These are phyloP conservation scores for Nephila pilipes DNA, from an alignment of 1,140 invertebrate species.

Conservation along the genomic window DNA sequence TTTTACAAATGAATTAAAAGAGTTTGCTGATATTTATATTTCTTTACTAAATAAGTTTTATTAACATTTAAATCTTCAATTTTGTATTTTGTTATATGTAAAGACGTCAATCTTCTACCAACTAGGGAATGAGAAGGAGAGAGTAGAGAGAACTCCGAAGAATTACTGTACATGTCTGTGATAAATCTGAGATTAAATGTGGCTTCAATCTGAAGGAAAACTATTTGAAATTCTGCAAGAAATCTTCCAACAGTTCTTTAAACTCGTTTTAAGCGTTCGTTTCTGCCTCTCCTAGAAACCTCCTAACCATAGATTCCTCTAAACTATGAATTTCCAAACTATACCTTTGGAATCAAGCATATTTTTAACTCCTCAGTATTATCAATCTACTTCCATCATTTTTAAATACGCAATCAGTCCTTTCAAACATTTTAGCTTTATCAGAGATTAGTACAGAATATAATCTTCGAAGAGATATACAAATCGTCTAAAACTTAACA, in stretches of 20 bases:
- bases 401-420: too few species aligned
- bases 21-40: conserved; percentile 28
- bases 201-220: conserved; percentile 77
- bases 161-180: conserved; percentile 79
- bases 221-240: conserved; percentile 64
- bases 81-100: not conserved
- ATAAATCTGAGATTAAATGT: conserved; percentile 78
- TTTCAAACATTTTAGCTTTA: conserved; percentile 56
- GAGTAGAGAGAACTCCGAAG: conserved; percentile 77
- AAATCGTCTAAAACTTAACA: conserved; percentile 39
- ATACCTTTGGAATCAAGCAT: conserved; percentile 13
- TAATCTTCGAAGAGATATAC: not conserved
- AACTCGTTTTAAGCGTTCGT: not conserved
- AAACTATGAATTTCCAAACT: conserved; percentile 48
- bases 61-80: not conserved
- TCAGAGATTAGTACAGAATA: conserved; percentile 37
- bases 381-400: conserved; percentile 40
- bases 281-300: conserved; percentile 51
- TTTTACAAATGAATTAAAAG: conserved; percentile 20
- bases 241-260: conserved; percentile 41
- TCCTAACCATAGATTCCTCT: conserved; percentile 47
- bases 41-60: conserved; percentile 27
- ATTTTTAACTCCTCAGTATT: conserved; percentile 39
- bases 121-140: conserved; percentile 79
- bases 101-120: conserved; percentile 52